A percentile compares a stretch with the other conserved stretches of the same genome.
Evolutionary conservation across 1,140 invertebrate genomes (phyloP).

Genomic region (Belonocnema kinseyi): DNA sequence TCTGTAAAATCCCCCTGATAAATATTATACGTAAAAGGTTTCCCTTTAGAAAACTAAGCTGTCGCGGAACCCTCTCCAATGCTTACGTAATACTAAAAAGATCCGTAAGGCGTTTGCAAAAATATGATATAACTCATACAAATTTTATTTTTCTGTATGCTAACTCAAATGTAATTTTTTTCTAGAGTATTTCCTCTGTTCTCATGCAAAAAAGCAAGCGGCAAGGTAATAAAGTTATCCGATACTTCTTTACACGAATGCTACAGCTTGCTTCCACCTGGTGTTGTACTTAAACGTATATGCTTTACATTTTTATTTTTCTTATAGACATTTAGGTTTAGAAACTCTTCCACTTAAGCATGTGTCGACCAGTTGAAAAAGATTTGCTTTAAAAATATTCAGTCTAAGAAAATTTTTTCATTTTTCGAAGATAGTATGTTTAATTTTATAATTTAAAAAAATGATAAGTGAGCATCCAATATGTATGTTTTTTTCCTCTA

Average conservation of each 20-base stretch:
- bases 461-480: too few species aligned
- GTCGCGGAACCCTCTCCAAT: too few species aligned
- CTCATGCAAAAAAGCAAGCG: not conserved
- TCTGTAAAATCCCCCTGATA: too few species aligned
- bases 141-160: not conserved
- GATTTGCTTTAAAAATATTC: not conserved
- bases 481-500: too few species aligned
- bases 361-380: not conserved
- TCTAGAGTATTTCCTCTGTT: not conserved
- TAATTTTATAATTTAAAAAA: too few species aligned
- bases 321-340: too few species aligned
- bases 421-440: not conserved
- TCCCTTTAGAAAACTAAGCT: too few species aligned
- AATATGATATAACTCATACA: too few species aligned
- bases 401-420: not conserved
- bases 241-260: slow-evolving; percentile 8
- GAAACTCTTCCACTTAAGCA: not conserved
- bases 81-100: too few species aligned
- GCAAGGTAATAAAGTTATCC: not conserved
- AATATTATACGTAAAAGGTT: too few species aligned
- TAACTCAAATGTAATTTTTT: not conserved
- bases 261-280: not conserved
- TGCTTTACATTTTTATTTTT: not conserved
- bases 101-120: too few species aligned
- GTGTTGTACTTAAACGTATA: not conserved